A percentile compares a stretch with the other conserved stretches of the same genome.
These are phyloP conservation scores for Siderastrea radians DNA, from an alignment of 92 coral and sea anemone genomes.

Conservation along the genomic window DNA sequence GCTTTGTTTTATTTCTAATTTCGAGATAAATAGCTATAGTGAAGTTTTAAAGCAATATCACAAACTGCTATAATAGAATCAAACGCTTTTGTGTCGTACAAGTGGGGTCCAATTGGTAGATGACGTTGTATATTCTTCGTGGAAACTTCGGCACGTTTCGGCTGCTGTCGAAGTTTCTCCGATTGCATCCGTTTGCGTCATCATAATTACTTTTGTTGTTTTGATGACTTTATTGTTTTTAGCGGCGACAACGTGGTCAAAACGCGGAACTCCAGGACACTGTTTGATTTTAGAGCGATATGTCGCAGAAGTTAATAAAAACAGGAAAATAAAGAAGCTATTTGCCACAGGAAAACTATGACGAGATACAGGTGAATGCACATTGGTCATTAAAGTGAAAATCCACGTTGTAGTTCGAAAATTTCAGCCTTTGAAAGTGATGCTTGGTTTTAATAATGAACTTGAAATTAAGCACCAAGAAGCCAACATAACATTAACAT, in stretches of 20 bases:
- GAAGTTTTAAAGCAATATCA: background rate
- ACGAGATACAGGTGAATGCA: background rate
- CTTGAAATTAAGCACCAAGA: background rate
- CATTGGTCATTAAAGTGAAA: background rate
- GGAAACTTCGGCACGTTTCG: constrained; percentile 53
- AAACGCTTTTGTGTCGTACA: background rate
- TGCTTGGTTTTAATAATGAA: background rate
- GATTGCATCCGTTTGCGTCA: constrained; percentile 45
- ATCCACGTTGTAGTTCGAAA: background rate
- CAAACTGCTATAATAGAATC: background rate
- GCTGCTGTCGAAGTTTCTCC: constrained; percentile 45
- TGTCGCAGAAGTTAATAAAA: background rate
- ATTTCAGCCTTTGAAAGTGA: background rate
- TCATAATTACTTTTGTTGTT: constrained; percentile 29
- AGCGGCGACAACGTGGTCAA: background rate
- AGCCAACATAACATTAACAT: background rate
- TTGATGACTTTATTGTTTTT: background rate
- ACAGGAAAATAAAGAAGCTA: no score
- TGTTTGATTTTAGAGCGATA: background rate
- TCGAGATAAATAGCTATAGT: background rate
- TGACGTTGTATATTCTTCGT: constrained; percentile 25
- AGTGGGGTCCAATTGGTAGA: background rate
- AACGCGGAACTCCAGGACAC: background rate
- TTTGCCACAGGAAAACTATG: no score
- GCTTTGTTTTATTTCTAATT: background rate